phyloP scores from a whole-genome alignment of 2,113 vertebrate genomes.

The Spilogale gracilis region DNA sequence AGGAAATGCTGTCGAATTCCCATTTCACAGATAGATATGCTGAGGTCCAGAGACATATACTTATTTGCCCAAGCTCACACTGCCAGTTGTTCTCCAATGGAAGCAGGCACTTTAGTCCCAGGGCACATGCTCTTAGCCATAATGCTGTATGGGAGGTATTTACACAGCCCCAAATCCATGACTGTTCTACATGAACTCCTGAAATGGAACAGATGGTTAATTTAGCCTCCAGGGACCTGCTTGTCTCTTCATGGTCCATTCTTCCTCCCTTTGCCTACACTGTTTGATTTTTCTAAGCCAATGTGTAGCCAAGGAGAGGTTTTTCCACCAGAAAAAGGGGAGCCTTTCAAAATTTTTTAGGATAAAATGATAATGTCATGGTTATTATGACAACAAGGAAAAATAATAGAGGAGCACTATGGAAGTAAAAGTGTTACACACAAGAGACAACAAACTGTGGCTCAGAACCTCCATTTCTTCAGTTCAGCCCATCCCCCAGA shows the following conservation, averaged over 20 bases:
- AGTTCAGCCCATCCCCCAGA: neutral
- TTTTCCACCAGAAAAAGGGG: neutral
- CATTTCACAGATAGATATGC: neutral
- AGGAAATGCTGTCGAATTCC: neutral
- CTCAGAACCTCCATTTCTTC: neutral
- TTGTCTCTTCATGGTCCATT: neutral
- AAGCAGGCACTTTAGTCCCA: neutral
- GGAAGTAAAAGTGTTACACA: neutral
- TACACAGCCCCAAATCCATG: neutral
- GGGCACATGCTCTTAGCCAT: neutral
- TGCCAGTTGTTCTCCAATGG: neutral
- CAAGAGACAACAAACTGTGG: neutral
- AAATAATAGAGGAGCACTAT: neutral
- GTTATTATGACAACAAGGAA: neutral
- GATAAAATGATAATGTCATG: neutral
- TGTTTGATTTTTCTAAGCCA: neutral
- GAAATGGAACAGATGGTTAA: neutral
- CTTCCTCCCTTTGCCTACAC: neutral
- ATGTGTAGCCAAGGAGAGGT: neutral
- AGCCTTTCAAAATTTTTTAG: neutral
- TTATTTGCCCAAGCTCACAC: neutral
- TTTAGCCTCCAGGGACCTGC: neutral
- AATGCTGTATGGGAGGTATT: neutral
- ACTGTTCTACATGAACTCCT: neutral
- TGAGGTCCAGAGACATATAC: neutral